These are phyloP conservation scores for Sebastes fasciatus DNA, from an alignment of 2,113 vertebrate genomes.

Conservation along the genomic window DNA sequence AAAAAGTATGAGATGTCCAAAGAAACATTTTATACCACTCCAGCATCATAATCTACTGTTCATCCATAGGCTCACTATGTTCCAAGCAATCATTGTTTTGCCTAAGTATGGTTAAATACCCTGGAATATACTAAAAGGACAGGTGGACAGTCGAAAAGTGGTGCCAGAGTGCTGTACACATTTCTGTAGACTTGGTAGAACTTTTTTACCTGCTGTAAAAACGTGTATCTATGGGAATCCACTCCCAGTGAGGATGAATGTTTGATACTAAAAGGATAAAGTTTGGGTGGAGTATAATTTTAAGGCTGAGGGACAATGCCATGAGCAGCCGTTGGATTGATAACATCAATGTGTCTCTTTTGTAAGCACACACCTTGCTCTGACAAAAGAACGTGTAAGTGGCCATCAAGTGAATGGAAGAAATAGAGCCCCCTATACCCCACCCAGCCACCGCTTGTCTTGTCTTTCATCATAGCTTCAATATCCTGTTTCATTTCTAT, in stretches of 20 bases:
- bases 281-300: conserved; percentile 1
- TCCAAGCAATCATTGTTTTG: background rate
- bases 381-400: conserved; percentile 61
- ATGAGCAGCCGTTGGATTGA: conserved; percentile 44
- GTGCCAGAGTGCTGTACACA: background rate
- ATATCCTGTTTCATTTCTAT: conserved; percentile 64
- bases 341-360: conserved; percentile 51
- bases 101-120: too few relatives aligned
- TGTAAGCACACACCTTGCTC: conserved; percentile 58
- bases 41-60: background rate
- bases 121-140: background rate
- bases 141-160: background rate
- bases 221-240: background rate
- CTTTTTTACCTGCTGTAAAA: background rate
- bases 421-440: conserved; percentile 45
- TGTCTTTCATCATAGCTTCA: conserved; percentile 63
- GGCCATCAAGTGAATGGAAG: conserved; percentile 57
- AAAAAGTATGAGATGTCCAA: background rate
- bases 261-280: background rate
- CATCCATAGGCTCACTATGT: background rate
- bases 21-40: background rate
- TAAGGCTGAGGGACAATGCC: conserved; percentile 20
- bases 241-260: background rate
- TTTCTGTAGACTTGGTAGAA: background rate
- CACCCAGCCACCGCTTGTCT: conserved; percentile 30